Conservation (phyloP, 2,888 invertebrate genomes). For the Pyrrhosoma nymphula region DNA sequence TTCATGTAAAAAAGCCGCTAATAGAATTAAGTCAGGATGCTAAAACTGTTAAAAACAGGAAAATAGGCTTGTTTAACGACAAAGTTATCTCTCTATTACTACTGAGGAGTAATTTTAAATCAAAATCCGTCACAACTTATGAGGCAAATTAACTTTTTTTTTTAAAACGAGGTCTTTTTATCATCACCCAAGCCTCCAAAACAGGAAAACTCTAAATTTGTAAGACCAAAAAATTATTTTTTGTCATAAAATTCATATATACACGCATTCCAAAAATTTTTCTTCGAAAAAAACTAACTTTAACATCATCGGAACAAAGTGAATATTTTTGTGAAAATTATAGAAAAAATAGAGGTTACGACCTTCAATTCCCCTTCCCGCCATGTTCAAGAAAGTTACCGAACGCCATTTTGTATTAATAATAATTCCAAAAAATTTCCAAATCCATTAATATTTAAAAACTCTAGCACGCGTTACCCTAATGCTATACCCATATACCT, state of each 20-base stretch:
- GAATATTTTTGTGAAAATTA: background rate
- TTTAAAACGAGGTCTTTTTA: background rate
- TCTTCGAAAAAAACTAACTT: background rate
- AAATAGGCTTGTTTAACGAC: no score
- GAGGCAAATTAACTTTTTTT: no score
- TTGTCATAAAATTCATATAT: background rate
- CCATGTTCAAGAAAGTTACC: slow-evolving; percentile 71
- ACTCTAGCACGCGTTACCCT: background rate
- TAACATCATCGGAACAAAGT: background rate
- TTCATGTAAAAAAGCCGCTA: no score
- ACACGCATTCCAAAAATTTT: no score
- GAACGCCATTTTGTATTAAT: slow-evolving; percentile 72
- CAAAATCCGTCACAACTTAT: no score
- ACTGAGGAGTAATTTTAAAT: no score
- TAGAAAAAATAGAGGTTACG: slow-evolving; percentile 69
- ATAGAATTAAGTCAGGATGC: no score
- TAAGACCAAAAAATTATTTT: background rate
- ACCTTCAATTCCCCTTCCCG: slow-evolving; percentile 74
- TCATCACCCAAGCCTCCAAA: background rate
- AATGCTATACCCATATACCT: slow-evolving; percentile 63
- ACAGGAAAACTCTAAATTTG: background rate
- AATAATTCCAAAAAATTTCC: slow-evolving; percentile 71
- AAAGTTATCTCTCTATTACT: no score
- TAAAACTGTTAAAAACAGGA: no score
- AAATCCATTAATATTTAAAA: background rate